Evolutionary conservation across 2,888 invertebrate species (phyloP), one percentile per base, ranked within the genome.

Genomic region (Aromia moschata): DNA sequence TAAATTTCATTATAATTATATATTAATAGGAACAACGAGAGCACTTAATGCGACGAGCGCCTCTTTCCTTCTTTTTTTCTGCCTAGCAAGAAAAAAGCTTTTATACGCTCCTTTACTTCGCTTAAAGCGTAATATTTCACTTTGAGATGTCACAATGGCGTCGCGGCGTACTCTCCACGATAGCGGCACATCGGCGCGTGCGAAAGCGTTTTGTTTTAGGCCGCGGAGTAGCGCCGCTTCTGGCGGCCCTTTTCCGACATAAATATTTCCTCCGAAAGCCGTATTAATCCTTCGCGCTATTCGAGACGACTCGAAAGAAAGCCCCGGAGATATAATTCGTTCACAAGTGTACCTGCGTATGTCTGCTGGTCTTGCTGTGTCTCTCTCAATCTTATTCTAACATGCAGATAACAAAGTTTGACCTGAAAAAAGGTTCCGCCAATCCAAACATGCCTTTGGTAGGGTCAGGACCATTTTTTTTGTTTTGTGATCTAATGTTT

Each of bases 131-230:
- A 43, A 43, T 43, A 43, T 43, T 43, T 43, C 43, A 43, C 43
- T 20, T 43, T 11, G 20, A 25, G 43, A 43, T 43, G 43, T 43
- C 43, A 43, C 43, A 43, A 43, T 43, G 20, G 20, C 14, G n/a
- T n/a, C n/a, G 41, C 17, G 43, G 43, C 43, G 10, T 43, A 43
- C 43, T 43, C 25, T 43, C 14, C 20, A 12, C 25, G 43, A 43
- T 43, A 14, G 25, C 43, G 10, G 14, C 43, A 43, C n/a, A n/a
- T n/a, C n/a, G n/a, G n/a, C 43, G 43, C 43, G 43, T 43, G 43
- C 20, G 43, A 43, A 43, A 43, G 43, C 43, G 43, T 43, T 43
- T 43, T 43, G 43, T 43, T 43, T 43, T 43, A 43, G 20, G 43
- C 43, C 43, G 25, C 25, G 14, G 11, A 43, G 43, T 25, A 18